Percentiles rank a stretch among this genome's conserved stretches.
phyloP scores from a whole-genome alignment of 2,797 vertebrate genomes.

The Poecilia velifera region DNA sequence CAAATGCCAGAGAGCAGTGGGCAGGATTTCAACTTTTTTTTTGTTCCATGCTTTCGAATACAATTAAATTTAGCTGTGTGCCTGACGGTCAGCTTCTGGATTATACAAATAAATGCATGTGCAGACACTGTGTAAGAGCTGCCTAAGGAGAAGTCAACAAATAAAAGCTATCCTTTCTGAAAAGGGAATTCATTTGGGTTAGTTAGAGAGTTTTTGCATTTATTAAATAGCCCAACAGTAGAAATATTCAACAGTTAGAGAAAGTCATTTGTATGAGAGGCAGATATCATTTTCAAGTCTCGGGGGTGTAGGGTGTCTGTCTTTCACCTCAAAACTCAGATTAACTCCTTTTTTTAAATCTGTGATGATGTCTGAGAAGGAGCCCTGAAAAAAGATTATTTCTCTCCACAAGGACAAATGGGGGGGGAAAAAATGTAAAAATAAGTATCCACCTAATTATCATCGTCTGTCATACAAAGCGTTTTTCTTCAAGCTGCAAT shows the following conservation, averaged over 20 bases:
- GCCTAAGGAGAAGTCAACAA: conserved; percentile 45
- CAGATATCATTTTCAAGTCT: conserved; percentile 56
- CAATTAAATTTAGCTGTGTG: neutral
- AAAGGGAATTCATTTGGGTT: conserved; percentile 49
- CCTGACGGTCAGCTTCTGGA: neutral
- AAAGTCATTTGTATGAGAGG: conserved; percentile 58
- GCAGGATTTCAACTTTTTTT: neutral
- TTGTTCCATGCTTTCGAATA: neutral
- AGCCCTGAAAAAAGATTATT: conserved; percentile 66
- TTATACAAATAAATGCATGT: conserved; percentile 25
- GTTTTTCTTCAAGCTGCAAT: conserved; percentile 48
- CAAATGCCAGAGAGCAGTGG: neutral
- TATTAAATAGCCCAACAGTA: conserved; percentile 40
- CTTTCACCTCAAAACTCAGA: conserved; percentile 67
- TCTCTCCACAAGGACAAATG: conserved; percentile 63
- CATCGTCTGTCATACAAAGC: conserved; percentile 63
- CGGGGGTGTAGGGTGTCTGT: conserved; percentile 37
- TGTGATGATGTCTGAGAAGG: conserved; percentile 60
- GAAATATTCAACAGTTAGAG: conserved; percentile 39
- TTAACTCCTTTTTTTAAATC: conserved; percentile 56
- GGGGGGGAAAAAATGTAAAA: conserved; percentile 4
- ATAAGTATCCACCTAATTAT: conserved; percentile 66
- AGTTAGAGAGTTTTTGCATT: conserved; percentile 65
- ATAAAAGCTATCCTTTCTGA: conserved; percentile 55
- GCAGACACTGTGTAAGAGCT: conserved; percentile 30